Base-by-base conservation (phyloP, 2,113 vertebrate species). In the Phoxinus phoxinus region DNA sequence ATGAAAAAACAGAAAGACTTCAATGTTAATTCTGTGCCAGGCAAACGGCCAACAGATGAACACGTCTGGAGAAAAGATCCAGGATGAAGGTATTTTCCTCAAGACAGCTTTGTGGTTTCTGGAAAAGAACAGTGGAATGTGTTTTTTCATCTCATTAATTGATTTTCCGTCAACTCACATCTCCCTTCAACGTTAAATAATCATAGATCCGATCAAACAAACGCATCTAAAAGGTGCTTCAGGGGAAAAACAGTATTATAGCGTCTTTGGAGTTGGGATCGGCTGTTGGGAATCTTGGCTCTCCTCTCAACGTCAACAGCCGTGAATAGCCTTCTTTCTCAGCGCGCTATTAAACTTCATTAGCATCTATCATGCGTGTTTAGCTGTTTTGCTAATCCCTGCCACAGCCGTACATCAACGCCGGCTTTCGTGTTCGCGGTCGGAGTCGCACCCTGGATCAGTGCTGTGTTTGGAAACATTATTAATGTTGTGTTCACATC, bases 131-230 rank as follows among this genome's bases (percentile, higher is more conserved):
- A 56, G 53, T 56, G 46, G 7, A 71, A 85, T 37, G 53, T 86
- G 75, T 88, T 81, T 88, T 65, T 81, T 44, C 48, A 35, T 93
- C 92, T 92, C 90, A 92, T 92, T 88, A 90, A 69, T 85, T 51
- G 13, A 84, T 90, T 90, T 89, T 73, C 85, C 81, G 83, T 89
- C 90, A 91, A 90, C 88, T 92, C 88, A 61, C 88, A 84, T 91
- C 87, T 87, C 89, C 87, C 91, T 89, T 90, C 90, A 86, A 88
- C 88, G 88, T 90, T 91, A 91, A 94, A 92, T 88, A 92, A 93
- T 91, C 92, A 86, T 41, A 90, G 87, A 35, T 90, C 87, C 89
- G 91, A 92, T 92, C 86, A 91, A 92, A 88, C 71, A 89, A 90
- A 92, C 92, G 85, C 85, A 89, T 91, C 90, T 91, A 80, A 90